These are phyloP conservation scores for Agrilus planipennis DNA, from an alignment of 1,140 invertebrate genomes.

Conservation along the genomic window DNA sequence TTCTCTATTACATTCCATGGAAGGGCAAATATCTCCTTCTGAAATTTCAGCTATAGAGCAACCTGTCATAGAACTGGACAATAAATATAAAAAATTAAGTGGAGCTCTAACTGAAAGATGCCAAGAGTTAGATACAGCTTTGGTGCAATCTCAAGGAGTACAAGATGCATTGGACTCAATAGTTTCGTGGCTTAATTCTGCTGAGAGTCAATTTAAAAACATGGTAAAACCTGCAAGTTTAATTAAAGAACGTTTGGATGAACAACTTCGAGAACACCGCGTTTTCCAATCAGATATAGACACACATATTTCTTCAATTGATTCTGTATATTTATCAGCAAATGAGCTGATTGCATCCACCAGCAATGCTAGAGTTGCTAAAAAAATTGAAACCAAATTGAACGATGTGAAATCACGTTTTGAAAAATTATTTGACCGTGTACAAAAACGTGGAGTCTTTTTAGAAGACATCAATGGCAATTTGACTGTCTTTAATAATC, in stretches of 20 bases:
- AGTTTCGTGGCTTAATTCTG: slow-evolving; percentile 70
- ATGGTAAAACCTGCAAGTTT: slow-evolving; percentile 64
- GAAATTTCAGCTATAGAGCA: slow-evolving; percentile 68
- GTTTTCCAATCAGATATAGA: slow-evolving; percentile 72
- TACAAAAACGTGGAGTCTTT: slow-evolving; percentile 63
- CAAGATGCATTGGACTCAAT: slow-evolving; percentile 83
- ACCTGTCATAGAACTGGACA: slow-evolving; percentile 62
- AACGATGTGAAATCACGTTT: slow-evolving; percentile 74
- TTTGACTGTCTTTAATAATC: slow-evolving; percentile 58
- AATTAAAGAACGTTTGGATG: slow-evolving; percentile 77
- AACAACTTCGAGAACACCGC: slow-evolving; percentile 52
- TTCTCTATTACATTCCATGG: slow-evolving; percentile 59
- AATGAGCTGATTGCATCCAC: slow-evolving; percentile 69
- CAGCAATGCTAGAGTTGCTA: slow-evolving; percentile 74
- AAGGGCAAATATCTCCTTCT: slow-evolving; percentile 64
- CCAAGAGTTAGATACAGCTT: slow-evolving; percentile 71
- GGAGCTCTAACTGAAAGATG: slow-evolving; percentile 66
- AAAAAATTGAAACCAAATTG: slow-evolving; percentile 78
- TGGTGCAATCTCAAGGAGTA: slow-evolving; percentile 88
- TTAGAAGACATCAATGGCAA: slow-evolving; percentile 67
- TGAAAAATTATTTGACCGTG: slow-evolving; percentile 72
- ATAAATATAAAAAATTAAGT: slow-evolving; percentile 63
- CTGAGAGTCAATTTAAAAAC: slow-evolving; percentile 71
- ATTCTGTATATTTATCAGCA: slow-evolving; percentile 65
- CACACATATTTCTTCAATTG: slow-evolving; percentile 71